Base-by-base conservation (phyloP, 2,797 vertebrate species). In the Hapalemur alaotrensis region DNA sequence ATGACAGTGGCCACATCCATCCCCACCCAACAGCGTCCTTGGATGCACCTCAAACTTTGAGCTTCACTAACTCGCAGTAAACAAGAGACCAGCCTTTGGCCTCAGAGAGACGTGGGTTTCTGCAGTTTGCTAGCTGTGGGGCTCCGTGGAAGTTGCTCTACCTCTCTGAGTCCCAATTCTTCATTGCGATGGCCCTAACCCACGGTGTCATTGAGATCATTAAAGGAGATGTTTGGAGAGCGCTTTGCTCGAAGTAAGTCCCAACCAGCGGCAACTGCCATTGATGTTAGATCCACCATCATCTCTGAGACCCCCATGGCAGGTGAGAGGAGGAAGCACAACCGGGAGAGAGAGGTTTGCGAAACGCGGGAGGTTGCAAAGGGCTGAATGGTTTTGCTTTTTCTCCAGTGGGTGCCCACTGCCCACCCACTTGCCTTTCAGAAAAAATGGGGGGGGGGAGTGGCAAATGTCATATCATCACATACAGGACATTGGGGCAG, bases 291-390 rank as follows among this genome's bases (percentile, higher is more conserved):
- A 32, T 30, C 20, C 25, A 5, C 69, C 4, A 5, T 25, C 41
- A 11, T 28, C 35, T 25, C 23, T 8, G 12, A n/a, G 13, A 1
- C 32, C 50, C 61, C 76, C 5, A 1, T 0, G 32, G 52, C 0
- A 1, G 35, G 82, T 2, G 70, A 48, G 52, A n/a, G 69, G 59
- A 63, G 38, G 11, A 0, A 3, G 46, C 12, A 9, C 69, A 46
- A 11, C 52, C 1, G 4, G 43, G 35, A 48, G 73, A 61, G 46
- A 32, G 57, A 28, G 22, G 15, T 9, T 41, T 8, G 52, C 35
- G 38, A 18, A 35, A 32, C 15, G 5, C 3, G 28, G 14, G 46
- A 20, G 32, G 2, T 4, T 1, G 7, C 28, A 14, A 7, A 65
- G 22, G 46, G 17, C 6, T 32, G 15, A 32, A 15, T 0, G 18